Evolutionary conservation across 2,888 invertebrate species (phyloP).

Genomic region (Synanthedon vespiformis): DNA sequence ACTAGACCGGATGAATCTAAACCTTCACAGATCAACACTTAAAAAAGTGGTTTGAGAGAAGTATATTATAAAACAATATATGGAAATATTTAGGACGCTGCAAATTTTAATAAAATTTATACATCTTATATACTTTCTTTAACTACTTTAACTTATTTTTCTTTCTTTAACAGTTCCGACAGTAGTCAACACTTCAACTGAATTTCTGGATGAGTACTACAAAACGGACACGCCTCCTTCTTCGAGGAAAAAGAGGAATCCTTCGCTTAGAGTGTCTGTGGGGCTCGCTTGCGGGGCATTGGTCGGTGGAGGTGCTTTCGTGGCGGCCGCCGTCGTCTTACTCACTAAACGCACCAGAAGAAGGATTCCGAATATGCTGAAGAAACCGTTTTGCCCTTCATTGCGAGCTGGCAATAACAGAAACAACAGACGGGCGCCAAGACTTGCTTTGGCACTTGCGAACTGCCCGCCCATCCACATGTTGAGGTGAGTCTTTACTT

Average conservation of each 20-base stretch:
- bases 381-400: slow-evolving; percentile 61
- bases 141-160: background rate
- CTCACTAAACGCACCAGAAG: slow-evolving; percentile 65
- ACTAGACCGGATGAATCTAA: too few species aligned
- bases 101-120: too few species aligned
- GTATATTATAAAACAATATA: too few species aligned
- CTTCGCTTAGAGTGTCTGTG: slow-evolving; percentile 63
- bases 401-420: slow-evolving; percentile 40
- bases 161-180: slow-evolving; percentile 50
- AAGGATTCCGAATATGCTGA: slow-evolving; percentile 51
- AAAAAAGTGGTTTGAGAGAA: too few species aligned
- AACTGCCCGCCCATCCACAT: slow-evolving; percentile 62
- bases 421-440: slow-evolving; percentile 59
- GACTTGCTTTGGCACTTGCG: slow-evolving; percentile 50
- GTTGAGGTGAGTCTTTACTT: slow-evolving; percentile 33
- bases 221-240: slow-evolving; percentile 53
- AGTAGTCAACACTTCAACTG: slow-evolving; percentile 71
- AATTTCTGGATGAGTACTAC: slow-evolving; percentile 74
- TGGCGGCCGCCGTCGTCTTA: slow-evolving; percentile 73
- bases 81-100: too few species aligned
- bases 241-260: slow-evolving; percentile 50
- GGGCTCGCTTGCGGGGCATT: slow-evolving; percentile 53
- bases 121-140: too few species aligned
- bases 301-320: slow-evolving; percentile 68
- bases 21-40: too few species aligned